These are phyloP conservation scores for Falcaria lacertinaria DNA, from an alignment of 2,888 invertebrate species.

Conservation along the genomic window DNA sequence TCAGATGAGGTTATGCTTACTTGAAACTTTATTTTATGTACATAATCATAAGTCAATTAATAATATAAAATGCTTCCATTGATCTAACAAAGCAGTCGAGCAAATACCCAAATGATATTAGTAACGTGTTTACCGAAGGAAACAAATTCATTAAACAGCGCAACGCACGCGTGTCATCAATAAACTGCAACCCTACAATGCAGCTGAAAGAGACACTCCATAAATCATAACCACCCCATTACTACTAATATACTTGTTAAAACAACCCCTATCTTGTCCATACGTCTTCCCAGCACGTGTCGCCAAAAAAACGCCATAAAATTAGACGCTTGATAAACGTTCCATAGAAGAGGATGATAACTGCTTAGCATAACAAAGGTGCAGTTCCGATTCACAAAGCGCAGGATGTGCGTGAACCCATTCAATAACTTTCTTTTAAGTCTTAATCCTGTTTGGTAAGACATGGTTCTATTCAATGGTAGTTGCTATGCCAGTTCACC, in stretches of 20 bases:
- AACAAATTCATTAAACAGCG: conserved; percentile 45
- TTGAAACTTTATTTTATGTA: too few species aligned
- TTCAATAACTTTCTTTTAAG: conserved; percentile 43
- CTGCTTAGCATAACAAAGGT: conserved; percentile 71
- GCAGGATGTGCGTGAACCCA: conserved; percentile 61
- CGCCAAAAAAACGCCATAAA: conserved; percentile 52
- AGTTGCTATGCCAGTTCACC: conserved; percentile 62
- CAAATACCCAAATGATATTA: too few species aligned
- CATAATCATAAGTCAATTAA: too few species aligned
- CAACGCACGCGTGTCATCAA: conserved; percentile 68
- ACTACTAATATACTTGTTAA: conserved; percentile 76
- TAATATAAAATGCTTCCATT: too few species aligned
- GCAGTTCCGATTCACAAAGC: conserved; percentile 46
- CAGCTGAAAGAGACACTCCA: conserved; percentile 71
- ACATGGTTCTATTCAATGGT: conserved; percentile 26
- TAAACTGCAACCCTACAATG: conserved; percentile 63
- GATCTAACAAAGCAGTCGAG: too few species aligned
- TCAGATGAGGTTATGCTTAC: too few species aligned
- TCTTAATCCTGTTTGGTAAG: conserved; percentile 27
- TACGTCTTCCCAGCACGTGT: conserved; percentile 50
- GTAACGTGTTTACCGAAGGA: conserved; percentile 26
- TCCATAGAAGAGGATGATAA: conserved; percentile 57
- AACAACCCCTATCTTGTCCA: conserved; percentile 76
- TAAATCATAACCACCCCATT: conserved; percentile 75
- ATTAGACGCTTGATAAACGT: conserved; percentile 54